Conservation (phyloP, 2,797 vertebrate genomes). For the Nothura maculosa region DNA sequence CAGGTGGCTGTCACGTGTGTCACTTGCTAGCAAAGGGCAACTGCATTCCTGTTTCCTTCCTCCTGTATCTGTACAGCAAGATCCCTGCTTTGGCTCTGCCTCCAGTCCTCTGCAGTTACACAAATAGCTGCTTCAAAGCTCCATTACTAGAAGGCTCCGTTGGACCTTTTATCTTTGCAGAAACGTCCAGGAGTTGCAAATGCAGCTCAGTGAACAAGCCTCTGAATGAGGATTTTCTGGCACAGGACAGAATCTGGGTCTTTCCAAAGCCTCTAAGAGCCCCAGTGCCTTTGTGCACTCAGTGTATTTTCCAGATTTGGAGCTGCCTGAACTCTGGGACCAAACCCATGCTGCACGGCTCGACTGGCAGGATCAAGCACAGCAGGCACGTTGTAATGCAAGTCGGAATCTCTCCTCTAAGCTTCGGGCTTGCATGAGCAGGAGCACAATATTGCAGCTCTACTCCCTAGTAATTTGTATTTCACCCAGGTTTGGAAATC, state of each 20-base stretch:
- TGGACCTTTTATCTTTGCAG: neutral
- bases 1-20: neutral
- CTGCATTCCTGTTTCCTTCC: neutral
- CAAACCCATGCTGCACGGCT: slow-evolving; percentile 28
- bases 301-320: slow-evolving; percentile 50
- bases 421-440: neutral
- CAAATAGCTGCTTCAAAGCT: neutral
- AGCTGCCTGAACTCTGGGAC: neutral
- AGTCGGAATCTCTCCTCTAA: neutral
- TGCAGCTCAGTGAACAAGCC: neutral
- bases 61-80: neutral
- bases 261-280: slow-evolving; percentile 44
- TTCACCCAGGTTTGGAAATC: neutral
- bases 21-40: neutral
- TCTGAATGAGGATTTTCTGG: slow-evolving; percentile 52
- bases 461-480: accelerated
- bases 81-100: neutral
- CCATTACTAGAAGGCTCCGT: neutral
- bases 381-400: neutral
- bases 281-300: neutral
- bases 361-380: neutral
- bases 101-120: neutral
- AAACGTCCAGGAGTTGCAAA: slow-evolving; percentile 9
- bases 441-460: neutral
- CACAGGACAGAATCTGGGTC: neutral